Evolutionary conservation across 2,113 vertebrate species (phyloP).

Genomic region (Gnathonemus echidnorhynchus): DNA sequence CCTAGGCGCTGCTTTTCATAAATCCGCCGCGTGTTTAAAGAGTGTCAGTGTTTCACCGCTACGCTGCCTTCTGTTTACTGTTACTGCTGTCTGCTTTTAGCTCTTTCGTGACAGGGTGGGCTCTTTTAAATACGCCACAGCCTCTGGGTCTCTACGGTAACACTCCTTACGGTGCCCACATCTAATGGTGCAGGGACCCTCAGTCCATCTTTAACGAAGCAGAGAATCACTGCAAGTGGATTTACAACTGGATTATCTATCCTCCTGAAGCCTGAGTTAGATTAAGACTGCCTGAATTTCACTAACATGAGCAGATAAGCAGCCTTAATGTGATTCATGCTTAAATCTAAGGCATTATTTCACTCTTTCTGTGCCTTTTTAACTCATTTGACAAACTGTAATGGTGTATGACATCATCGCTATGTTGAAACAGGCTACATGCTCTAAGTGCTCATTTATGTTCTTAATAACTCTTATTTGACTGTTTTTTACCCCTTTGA

Average conservation of each 20-base stretch:
- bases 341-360: background rate
- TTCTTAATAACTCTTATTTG: background rate
- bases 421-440: background rate
- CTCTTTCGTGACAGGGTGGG: background rate
- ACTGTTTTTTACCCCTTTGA: background rate
- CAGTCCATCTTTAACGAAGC: background rate
- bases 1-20: background rate
- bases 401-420: background rate
- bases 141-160: background rate
- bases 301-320: background rate
- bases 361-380: background rate
- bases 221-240: background rate
- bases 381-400: background rate
- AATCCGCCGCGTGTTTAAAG: background rate
- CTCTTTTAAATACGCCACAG: background rate
- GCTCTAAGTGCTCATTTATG: background rate
- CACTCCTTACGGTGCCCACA: background rate
- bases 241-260: background rate
- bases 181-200: background rate
- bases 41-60: background rate
- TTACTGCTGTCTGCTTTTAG: background rate
- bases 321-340: background rate
- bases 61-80: background rate
- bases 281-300: background rate
- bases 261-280: background rate